Evolutionary conservation across 2,888 invertebrate species (phyloP).

Genomic region (Lordiphosa fenestrarum): DNA sequence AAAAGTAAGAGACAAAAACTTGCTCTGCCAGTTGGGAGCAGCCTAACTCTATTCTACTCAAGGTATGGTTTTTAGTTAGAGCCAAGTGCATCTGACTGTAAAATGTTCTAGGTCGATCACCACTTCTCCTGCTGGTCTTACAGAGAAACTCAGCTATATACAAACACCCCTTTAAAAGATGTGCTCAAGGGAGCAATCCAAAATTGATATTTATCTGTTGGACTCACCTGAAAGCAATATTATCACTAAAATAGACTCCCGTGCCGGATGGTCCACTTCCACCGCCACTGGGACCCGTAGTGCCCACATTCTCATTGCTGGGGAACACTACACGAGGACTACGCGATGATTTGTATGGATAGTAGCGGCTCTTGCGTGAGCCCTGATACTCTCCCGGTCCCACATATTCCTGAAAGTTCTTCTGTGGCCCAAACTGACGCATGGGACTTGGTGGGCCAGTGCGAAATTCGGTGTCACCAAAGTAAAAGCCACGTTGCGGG

Average conservation of each 20-base stretch:
- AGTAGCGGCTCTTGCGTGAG: conserved; percentile 78
- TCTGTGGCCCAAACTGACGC: conserved; percentile 73
- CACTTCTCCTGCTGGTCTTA: too few relatives aligned
- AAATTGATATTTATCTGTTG: too few relatives aligned
- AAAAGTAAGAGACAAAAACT: too few relatives aligned
- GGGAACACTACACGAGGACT: conserved; percentile 80
- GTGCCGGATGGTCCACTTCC: conserved; percentile 60
- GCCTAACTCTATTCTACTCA: too few relatives aligned
- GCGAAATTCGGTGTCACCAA: conserved; percentile 76
- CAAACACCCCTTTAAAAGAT: too few relatives aligned
- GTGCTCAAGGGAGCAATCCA: too few relatives aligned
- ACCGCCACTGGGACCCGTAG: conserved; percentile 73
- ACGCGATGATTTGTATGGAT: conserved; percentile 79
- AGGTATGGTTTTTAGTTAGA: too few relatives aligned
- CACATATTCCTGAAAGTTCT: conserved; percentile 78
- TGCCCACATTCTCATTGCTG: conserved; percentile 77
- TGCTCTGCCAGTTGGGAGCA: too few relatives aligned
- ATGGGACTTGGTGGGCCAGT: conserved; percentile 59
- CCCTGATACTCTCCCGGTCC: conserved; percentile 74
- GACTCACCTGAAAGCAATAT: conserved; percentile 79
- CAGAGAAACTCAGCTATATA: too few relatives aligned
- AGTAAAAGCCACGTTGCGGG: conserved; percentile 76
- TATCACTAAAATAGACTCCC: conserved; percentile 79
- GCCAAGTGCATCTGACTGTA: too few relatives aligned
- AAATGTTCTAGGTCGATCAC: too few relatives aligned